These are phyloP conservation scores for Cottus gobio DNA, from an alignment of 2,113 vertebrate genomes.

Conservation along the genomic window DNA sequence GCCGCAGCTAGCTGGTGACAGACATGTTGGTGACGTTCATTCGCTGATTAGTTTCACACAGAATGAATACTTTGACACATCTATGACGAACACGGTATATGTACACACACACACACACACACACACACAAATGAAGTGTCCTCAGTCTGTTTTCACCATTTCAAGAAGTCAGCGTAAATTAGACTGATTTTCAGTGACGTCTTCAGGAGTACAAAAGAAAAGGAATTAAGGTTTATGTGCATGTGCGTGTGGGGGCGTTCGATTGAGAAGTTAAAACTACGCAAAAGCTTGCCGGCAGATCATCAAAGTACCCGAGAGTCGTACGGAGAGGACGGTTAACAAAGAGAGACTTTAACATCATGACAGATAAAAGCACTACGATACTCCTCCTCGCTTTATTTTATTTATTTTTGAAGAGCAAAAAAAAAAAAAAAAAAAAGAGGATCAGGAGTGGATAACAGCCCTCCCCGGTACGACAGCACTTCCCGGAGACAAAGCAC, in stretches of 20 bases:
- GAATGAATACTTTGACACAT: too few species aligned
- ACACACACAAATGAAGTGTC: neutral
- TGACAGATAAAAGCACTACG: constrained; percentile 47
- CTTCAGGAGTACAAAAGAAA: neutral
- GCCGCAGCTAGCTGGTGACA: too few species aligned
- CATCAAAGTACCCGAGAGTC: constrained; percentile 24
- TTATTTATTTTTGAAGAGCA: constrained; percentile 2
- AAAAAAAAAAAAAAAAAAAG: neutral
- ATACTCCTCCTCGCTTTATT: constrained; percentile 20
- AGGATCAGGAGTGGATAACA: neutral
- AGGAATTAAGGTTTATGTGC: neutral
- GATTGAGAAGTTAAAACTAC: constrained; percentile 1
- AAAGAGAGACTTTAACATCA: constrained; percentile 24
- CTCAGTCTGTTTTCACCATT: neutral
- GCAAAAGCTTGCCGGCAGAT: constrained; percentile 22
- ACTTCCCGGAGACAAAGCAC: neutral
- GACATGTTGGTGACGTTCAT: too few species aligned
- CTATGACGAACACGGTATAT: too few species aligned
- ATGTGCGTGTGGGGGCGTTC: neutral
- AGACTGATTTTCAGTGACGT: neutral
- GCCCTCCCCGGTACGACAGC: neutral
- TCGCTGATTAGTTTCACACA: too few species aligned
- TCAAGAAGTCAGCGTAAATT: neutral
- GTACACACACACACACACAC: too few species aligned
- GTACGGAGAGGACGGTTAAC: constrained; percentile 21